Conservation (phyloP, 2,888 invertebrate species). For the Dichetophora obliterata region DNA sequence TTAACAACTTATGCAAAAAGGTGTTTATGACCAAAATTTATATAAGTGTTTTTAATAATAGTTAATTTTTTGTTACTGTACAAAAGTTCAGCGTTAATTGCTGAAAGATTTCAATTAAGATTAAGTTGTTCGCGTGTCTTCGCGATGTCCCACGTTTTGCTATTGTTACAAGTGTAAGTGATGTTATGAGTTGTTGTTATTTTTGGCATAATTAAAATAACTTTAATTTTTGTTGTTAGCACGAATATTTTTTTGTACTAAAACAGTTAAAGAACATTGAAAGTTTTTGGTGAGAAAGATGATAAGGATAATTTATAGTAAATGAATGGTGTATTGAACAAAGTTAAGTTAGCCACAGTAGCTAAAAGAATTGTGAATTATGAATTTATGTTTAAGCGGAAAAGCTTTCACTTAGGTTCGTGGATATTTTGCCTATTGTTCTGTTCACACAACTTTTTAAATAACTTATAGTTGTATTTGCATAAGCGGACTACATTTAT, state of each 20-base stretch:
- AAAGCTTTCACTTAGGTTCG: too few species aligned
- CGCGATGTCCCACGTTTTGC: background rate
- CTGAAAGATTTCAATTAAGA: conserved; percentile 27
- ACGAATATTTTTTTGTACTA: background rate
- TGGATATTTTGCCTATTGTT: too few species aligned
- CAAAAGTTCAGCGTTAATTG: conserved; percentile 21
- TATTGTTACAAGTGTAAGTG: background rate
- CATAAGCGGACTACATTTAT: too few species aligned
- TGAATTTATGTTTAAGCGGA: too few species aligned
- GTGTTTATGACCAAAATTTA: background rate
- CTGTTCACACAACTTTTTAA: too few species aligned
- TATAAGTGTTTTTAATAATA: background rate
- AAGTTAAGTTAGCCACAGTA: too few species aligned
- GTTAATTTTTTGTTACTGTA: background rate
- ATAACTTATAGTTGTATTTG: too few species aligned
- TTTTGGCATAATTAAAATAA: background rate
- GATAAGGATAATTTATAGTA: too few species aligned
- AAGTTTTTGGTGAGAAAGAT: too few species aligned
- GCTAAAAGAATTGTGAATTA: too few species aligned
- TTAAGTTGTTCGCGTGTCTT: background rate
- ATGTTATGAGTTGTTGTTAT: background rate
- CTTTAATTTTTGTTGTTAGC: background rate
- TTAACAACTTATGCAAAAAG: background rate
- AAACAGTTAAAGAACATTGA: background rate
- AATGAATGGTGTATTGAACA: too few species aligned